Evolutionary conservation across 2,888 invertebrate species (phyloP), one percentile per base, ranked within the genome.

Genomic region (Ethmia dodecea): DNA sequence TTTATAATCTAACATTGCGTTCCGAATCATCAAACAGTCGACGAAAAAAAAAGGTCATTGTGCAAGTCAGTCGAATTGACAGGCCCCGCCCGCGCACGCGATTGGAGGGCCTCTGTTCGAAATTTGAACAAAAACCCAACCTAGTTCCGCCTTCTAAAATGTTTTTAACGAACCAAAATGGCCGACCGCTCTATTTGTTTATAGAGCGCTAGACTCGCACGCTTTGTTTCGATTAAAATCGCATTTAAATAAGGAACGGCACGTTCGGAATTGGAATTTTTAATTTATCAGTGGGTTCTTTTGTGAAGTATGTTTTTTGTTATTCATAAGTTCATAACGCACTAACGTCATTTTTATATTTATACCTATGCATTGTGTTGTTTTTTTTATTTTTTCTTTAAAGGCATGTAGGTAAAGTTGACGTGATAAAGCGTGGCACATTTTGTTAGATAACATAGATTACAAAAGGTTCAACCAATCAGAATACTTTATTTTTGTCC

Each of bases 71-170:
- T 60, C 62, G 70, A 70, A 75, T 77, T 76, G 80, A 71, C 68
- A 75, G 67, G 78, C 84, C 67, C 79, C 83, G 83, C 84, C 83
- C 80, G 80, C 79, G 76, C 74, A 52, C 70, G 76, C 81, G 27
- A 84, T 83, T 84, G 84, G 84, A 75, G 76, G 77, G 67, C 64
- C 68, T 73, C 66, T 57, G 64, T 68, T 77, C 76, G 73, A 80
- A 83, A 76, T 80, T 83, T 76, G 69, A 78, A 83, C 80, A 80
- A 81, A 83, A 81, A 77, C 77, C 76, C 77, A 75, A 77, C 73
- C 73, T 81, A 81, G 84, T 79, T 81, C 83, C 84, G 84, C 84
- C 83, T 86, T 81, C 83, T 77, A 80, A 78, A 83, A 79, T 80
- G 79, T 80, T 83, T 78, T 80, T 73, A 73, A 71, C 65, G 69